Evolutionary conservation across 2,113 vertebrate species (phyloP).

Genomic region (Pterocles burchelli): DNA sequence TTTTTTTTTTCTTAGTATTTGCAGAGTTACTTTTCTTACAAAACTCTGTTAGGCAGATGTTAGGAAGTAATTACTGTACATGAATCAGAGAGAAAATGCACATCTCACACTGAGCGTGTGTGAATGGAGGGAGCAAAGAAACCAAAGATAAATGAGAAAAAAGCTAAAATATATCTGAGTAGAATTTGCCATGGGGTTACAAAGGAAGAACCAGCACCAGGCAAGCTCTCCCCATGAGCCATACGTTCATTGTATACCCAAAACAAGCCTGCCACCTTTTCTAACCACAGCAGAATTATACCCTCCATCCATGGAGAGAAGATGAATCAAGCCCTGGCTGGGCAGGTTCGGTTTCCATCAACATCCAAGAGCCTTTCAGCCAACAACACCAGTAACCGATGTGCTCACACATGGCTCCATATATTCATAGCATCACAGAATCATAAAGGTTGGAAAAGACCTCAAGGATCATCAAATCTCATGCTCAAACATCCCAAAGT

Average conservation of each 20-base stretch:
- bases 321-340: background rate
- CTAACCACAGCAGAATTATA: background rate
- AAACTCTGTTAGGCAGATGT: constrained; percentile 58
- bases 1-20: constrained; percentile 30
- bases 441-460: no score
- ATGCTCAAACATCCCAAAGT: background rate
- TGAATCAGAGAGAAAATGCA: constrained; percentile 66
- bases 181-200: background rate
- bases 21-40: constrained; percentile 58
- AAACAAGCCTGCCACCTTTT: background rate
- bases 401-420: background rate
- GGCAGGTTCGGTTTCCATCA: background rate
- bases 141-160: constrained; percentile 22
- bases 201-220: background rate
- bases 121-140: constrained; percentile 20
- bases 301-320: background rate
- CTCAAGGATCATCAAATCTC: background rate
- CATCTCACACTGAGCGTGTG: background rate
- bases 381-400: background rate
- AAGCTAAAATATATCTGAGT: background rate
- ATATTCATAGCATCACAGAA: no score
- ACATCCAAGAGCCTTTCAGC: background rate
- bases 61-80: constrained; percentile 68
- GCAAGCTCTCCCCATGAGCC: background rate
- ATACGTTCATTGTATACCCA: background rate